Percentiles rank a stretch among this genome's conserved stretches.
These are phyloP conservation scores for Pteronura brasiliensis DNA, from an alignment of 2,113 vertebrate species.

Conservation along the genomic window DNA sequence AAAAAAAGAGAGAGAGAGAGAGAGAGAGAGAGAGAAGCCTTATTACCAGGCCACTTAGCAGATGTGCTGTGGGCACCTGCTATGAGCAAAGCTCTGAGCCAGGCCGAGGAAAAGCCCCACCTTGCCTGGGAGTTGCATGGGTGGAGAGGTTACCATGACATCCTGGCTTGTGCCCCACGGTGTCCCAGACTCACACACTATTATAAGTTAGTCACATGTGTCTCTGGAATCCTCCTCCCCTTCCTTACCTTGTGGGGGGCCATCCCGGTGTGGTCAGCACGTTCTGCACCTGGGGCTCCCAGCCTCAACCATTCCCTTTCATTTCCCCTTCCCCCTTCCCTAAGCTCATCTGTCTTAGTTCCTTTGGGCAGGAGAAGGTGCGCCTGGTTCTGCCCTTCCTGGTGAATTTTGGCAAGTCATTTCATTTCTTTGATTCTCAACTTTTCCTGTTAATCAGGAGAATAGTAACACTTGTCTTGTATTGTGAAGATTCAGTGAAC, in stretches of 20 bases:
- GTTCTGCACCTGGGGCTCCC: background rate
- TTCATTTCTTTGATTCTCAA: background rate
- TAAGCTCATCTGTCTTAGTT: background rate
- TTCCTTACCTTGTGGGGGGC: too few species aligned
- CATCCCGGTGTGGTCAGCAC: background rate
- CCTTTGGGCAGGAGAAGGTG: background rate
- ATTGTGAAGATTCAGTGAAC: background rate
- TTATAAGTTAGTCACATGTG: background rate
- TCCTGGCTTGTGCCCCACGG: background rate
- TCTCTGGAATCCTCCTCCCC: background rate
- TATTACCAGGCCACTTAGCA: background rate
- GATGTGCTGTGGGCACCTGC: background rate
- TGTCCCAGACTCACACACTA: background rate
- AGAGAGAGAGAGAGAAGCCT: background rate
- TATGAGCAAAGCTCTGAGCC: background rate
- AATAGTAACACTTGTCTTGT: background rate
- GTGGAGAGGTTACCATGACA: background rate
- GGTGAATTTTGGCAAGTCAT: background rate
- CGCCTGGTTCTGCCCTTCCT: background rate
- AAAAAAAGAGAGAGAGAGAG: too few species aligned
- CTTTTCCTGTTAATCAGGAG: background rate
- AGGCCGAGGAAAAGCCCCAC: background rate
- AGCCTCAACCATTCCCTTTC: background rate
- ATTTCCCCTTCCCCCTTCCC: background rate
- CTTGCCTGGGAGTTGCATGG: too few species aligned